phyloP scores from a whole-genome alignment of 1,140 invertebrate species.

The Leptinotarsa undecemlineata region DNA sequence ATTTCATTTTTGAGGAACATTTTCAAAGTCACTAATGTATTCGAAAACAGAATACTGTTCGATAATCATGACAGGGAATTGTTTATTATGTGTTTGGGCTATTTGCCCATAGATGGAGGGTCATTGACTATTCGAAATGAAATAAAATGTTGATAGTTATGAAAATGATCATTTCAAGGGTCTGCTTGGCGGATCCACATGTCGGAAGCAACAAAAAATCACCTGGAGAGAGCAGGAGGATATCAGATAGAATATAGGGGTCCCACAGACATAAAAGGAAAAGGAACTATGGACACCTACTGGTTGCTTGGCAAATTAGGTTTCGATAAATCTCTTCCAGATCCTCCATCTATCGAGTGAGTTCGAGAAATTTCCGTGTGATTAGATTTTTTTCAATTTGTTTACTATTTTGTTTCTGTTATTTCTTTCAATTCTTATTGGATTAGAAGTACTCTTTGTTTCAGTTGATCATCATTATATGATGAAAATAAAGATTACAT shows the following conservation, averaged over 20 bases:
- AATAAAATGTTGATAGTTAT: background rate
- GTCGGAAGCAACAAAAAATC: constrained; percentile 75
- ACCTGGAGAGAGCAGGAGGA: constrained; percentile 74
- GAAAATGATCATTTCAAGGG: constrained; percentile 55
- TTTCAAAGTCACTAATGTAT: no score
- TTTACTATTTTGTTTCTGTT: no score
- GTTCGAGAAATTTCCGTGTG: constrained; percentile 39
- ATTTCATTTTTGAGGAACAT: no score
- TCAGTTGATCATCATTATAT: no score
- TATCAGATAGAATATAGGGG: constrained; percentile 81
- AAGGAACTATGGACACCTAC: constrained; percentile 87
- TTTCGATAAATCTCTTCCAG: constrained; percentile 82
- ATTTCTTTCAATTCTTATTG: no score
- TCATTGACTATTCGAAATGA: no score
- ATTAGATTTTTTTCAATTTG: no score
- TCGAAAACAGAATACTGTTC: background rate
- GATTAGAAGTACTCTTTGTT: no score
- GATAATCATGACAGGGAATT: no score
- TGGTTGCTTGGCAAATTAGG: constrained; percentile 81
- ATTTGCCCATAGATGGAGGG: no score
- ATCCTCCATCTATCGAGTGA: constrained; percentile 78
- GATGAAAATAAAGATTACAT: no score
- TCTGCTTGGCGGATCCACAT: constrained; percentile 82
- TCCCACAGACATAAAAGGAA: constrained; percentile 84
- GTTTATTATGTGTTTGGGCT: no score